Conservation (phyloP, 2,113 vertebrate genomes). For the Aplodontia rufa region DNA sequence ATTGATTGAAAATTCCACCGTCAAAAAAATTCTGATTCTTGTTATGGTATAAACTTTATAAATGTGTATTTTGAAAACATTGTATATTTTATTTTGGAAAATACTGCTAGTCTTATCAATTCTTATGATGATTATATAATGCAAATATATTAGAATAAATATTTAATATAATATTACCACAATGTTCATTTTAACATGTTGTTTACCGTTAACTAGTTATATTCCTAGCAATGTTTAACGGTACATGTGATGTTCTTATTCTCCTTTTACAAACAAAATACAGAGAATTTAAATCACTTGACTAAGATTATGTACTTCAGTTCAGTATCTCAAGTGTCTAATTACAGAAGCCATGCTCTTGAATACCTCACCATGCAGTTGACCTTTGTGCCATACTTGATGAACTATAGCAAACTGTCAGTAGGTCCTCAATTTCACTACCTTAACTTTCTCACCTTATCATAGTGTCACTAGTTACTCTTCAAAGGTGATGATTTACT, state of each 20-base stretch:
- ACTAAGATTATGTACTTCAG: not conserved
- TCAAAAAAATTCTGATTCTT: conserved; percentile 8
- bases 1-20: not conserved
- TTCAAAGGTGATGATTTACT: not conserved
- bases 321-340: not conserved
- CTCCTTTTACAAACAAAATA: not conserved
- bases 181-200: not conserved
- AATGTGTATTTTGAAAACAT: not conserved
- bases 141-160: not conserved
- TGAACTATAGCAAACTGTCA: not conserved
- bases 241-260: not conserved
- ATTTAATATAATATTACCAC: not conserved
- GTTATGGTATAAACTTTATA: not conserved
- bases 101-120: not conserved
- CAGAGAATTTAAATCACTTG: not conserved
- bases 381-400: not conserved
- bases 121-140: not conserved
- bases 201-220: not conserved
- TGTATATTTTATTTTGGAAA: not conserved
- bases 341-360: not conserved
- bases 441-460: not conserved
- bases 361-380: not conserved
- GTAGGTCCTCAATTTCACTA: not conserved
- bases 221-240: not conserved
- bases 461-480: not conserved